Conservation (phyloP, 2,113 vertebrate species). For the Pomatorhinus ruficollis region DNA sequence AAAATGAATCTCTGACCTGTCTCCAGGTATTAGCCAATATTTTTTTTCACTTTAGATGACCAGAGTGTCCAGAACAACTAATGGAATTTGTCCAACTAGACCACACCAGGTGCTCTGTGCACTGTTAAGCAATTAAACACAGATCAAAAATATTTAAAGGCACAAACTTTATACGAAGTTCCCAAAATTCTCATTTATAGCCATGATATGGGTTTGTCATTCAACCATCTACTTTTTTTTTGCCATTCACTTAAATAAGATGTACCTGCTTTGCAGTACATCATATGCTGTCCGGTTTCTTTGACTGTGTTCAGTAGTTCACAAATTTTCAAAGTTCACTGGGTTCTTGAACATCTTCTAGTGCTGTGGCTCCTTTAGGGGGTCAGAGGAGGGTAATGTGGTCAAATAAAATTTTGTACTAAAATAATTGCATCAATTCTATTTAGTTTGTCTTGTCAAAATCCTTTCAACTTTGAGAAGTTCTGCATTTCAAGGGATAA, state of each 20-base stretch:
- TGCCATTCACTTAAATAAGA: neutral
- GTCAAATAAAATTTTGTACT: neutral
- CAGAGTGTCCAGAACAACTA: neutral
- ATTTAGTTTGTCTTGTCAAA: neutral
- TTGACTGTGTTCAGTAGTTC: neutral
- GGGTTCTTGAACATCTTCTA: neutral
- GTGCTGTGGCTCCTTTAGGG: neutral
- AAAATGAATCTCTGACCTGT: neutral
- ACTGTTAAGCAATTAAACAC: neutral
- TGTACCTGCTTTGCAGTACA: neutral
- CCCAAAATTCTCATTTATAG: neutral
- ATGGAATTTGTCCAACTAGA: neutral
- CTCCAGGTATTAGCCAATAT: neutral
- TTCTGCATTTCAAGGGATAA: neutral
- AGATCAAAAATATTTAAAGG: neutral
- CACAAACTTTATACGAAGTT: neutral
- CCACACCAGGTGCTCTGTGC: neutral
- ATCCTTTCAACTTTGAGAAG: neutral
- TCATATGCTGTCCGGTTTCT: neutral
- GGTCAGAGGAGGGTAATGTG: neutral
- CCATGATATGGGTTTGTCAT: rapidly evolving
- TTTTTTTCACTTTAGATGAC: neutral
- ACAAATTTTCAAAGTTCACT: neutral
- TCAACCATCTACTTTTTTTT: neutral
- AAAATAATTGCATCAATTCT: neutral